Evolutionary conservation across 2,888 invertebrate species (phyloP), one percentile per base, ranked within the genome.

Genomic region (Brenthis ino): DNA sequence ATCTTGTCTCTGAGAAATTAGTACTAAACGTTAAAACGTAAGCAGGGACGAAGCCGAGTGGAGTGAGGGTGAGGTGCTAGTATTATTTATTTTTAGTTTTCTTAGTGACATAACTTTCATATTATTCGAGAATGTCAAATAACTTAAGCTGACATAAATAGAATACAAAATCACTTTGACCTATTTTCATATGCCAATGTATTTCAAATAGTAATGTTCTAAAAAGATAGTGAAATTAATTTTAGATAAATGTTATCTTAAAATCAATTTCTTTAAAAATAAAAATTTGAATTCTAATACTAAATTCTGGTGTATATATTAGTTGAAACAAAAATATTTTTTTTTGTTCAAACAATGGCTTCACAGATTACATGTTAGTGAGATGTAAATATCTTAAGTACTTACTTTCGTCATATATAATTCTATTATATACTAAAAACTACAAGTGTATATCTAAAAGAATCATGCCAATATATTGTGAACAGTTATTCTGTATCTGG

Each of bases 111-210:
- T 28, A 57, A 47, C 24, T 13, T 58, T 8, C 12, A 58, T 4
- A 24, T 48, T 24, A 16, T 58, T 4, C 14, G 14, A 8, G 43
- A 28, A 47, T 14, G 16, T 28, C 12, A 48, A 28, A 11, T 37
- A n/a, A n/a, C n/a, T 57, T 12, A 16, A 57, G 50, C 28, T n/a
- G 28, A 60, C 60, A 11, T 16, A 60, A 60, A 60, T 69, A 69
- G 61, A 61, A 24, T 51, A 14, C 56, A 57, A 65, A 65, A 50
- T 65, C 50, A 66, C 51, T 60, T 53, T 69, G 69, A 65, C 69
- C 65, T 61, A 69, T 63, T 57, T 69, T 20, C 33, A 61, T 56
- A 61, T 56, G 68, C 67, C 24, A 13, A 16, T 67, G 14, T 13
- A 28, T 28, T 54, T 28, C 8, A 12, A 54, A 28, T 54, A 14